A percentile compares a stretch with the other conserved stretches of the same genome.
Evolutionary conservation across 2,888 invertebrate species (phyloP).

Genomic region (Trilocha varians): DNA sequence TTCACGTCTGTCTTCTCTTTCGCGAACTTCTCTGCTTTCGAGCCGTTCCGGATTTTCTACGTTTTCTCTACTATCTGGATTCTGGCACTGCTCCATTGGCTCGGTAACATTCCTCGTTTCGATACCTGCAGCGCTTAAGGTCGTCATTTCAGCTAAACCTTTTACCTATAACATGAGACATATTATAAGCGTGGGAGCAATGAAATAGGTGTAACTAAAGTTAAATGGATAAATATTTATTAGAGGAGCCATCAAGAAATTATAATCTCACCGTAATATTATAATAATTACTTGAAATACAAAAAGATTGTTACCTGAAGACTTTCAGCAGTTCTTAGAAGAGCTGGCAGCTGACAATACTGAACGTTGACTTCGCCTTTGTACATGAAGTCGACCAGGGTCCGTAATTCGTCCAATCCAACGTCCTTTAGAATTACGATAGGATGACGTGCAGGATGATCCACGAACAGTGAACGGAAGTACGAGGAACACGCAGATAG

Average conservation of each 20-base stretch:
- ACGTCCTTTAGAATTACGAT: conserved; percentile 97
- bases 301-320: conserved; percentile 76
- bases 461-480: conserved; percentile 94
- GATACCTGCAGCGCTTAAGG: conserved; percentile 79
- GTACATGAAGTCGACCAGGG: conserved; percentile 97
- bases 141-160: conserved; percentile 94
- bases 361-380: conserved; percentile 96
- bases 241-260: too few relatives aligned
- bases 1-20: conserved; percentile 47
- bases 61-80: conserved; percentile 47
- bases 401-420: conserved; percentile 90
- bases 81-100: conserved; percentile 65
- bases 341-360: conserved; percentile 91
- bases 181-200: too few relatives aligned
- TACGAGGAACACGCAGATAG: conserved; percentile 96
- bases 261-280: too few relatives aligned
- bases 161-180: conserved; percentile 73
- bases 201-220: too few relatives aligned
- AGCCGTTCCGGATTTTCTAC: conserved; percentile 48
- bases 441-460: conserved; percentile 93
- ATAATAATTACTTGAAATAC: not conserved
- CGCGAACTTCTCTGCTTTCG: conserved; percentile 42
- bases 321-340: conserved; percentile 93
- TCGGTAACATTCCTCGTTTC: conserved; percentile 61
- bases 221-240: too few relatives aligned